Evolutionary conservation across 2,113 vertebrate species (phyloP).

Genomic region (Epinephelus lanceolatus): DNA sequence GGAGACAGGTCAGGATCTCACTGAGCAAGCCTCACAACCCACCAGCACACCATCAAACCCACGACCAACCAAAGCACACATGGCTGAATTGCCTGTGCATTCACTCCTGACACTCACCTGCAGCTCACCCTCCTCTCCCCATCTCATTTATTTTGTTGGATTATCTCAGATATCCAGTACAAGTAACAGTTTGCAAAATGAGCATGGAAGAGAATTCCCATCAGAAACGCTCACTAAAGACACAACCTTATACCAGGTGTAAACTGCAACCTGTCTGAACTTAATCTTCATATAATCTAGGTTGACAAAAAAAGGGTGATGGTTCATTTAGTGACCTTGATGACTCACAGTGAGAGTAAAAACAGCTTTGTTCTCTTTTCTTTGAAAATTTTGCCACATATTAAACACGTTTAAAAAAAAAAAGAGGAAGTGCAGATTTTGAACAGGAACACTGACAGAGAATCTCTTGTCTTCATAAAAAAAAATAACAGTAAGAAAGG

Average conservation of each 20-base stretch:
- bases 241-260: neutral
- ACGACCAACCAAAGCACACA: slow-evolving; percentile 27
- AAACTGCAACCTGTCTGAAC: neutral
- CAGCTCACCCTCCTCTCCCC: neutral
- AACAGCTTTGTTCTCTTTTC: slow-evolving; percentile 22
- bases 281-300: neutral
- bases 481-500: neutral
- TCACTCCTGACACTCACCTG: slow-evolving; percentile 16
- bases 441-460: neutral
- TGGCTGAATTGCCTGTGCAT: neutral
- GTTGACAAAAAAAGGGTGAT: neutral
- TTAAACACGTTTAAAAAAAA: rapidly evolving
- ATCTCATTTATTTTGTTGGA: neutral
- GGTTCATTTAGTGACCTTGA: neutral
- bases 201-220: neutral
- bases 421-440: slow-evolving; percentile 13
- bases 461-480: neutral
- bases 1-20: slow-evolving; percentile 87
- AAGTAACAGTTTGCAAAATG: neutral
- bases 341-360: slow-evolving; percentile 15
- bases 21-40: slow-evolving; percentile 78
- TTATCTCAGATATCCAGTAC: neutral
- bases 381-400: neutral
- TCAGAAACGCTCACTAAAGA: neutral
- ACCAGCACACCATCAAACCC: slow-evolving; percentile 35